Conservation (phyloP, 2,888 invertebrate species). For the Orgyia antiqua region DNA sequence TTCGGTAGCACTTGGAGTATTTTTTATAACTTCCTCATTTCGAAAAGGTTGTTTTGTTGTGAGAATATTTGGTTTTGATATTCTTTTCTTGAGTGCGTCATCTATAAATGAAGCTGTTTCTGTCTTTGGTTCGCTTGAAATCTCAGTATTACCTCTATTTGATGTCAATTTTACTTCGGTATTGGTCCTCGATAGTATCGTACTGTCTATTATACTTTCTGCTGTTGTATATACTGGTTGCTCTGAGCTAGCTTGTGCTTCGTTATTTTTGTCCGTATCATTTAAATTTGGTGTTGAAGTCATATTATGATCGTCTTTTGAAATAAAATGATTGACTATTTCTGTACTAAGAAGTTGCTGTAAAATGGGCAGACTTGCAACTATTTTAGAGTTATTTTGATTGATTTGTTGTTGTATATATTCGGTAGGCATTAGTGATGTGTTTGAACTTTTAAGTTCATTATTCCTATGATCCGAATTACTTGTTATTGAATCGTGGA, state of each 20-base stretch:
- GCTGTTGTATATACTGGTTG: background rate
- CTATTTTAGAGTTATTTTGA: background rate
- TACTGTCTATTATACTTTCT: background rate
- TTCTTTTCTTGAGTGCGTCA: too few relatives aligned
- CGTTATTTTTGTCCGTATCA: background rate
- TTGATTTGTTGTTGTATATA: background rate
- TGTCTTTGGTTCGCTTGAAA: background rate
- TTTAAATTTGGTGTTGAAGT: background rate
- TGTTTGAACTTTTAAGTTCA: slow-evolving; percentile 1
- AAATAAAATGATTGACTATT: too few relatives aligned
- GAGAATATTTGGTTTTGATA: too few relatives aligned
- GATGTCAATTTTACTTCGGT: background rate
- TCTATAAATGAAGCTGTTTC: background rate
- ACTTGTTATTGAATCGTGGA: too few relatives aligned
- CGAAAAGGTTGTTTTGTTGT: too few relatives aligned
- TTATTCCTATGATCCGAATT: background rate
- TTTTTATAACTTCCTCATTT: too few relatives aligned
- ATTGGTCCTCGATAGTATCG: too few relatives aligned
- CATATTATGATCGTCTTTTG: background rate
- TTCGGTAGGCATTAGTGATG: background rate
- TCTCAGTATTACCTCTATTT: background rate
- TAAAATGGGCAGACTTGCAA: too few relatives aligned
- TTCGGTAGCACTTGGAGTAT: too few relatives aligned
- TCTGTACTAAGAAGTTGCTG: too few relatives aligned
- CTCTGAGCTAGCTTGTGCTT: background rate